phyloP scores from a whole-genome alignment of 2,888 invertebrate species.

The Plebejus argus region DNA sequence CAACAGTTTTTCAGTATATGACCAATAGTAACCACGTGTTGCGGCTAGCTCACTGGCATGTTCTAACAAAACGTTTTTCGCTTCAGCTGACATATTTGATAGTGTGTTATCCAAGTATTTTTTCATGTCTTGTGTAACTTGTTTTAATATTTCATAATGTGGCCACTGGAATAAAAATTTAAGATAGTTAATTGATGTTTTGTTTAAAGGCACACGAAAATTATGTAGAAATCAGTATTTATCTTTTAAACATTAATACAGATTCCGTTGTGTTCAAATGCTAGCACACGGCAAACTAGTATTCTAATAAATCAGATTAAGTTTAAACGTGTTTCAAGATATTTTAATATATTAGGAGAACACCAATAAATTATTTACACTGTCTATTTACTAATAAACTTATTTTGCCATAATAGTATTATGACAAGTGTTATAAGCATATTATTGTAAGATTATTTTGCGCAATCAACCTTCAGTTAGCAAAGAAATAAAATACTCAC shows the following conservation, averaged over 20 bases:
- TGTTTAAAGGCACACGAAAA: not conserved
- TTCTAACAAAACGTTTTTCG: slow-evolving; percentile 35
- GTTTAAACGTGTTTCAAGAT: too few species aligned
- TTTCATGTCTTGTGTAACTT: slow-evolving; percentile 47
- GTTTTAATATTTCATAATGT: slow-evolving; percentile 51
- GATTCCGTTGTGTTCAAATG: too few species aligned
- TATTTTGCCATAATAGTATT: too few species aligned
- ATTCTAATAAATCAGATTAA: too few species aligned
- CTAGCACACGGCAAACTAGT: too few species aligned
- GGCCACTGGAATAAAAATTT: slow-evolving; percentile 52
- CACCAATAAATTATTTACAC: too few species aligned
- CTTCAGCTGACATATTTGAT: slow-evolving; percentile 36
- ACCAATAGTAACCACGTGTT: slow-evolving; percentile 55
- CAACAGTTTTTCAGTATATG: slow-evolving; percentile 46
- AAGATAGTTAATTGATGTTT: not conserved
- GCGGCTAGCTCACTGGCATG: slow-evolving; percentile 42
- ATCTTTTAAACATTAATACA: too few species aligned
- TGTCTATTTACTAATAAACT: too few species aligned
- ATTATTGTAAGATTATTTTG: too few species aligned
- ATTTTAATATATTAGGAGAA: too few species aligned
- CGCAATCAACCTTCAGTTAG: not conserved
- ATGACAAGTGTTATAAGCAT: too few species aligned
- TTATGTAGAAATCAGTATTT: not conserved
- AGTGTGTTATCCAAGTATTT: slow-evolving; percentile 47
- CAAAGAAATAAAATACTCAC: slow-evolving; percentile 52